Conservation (phyloP, 2,888 invertebrate genomes). For the Thera britannica region DNA sequence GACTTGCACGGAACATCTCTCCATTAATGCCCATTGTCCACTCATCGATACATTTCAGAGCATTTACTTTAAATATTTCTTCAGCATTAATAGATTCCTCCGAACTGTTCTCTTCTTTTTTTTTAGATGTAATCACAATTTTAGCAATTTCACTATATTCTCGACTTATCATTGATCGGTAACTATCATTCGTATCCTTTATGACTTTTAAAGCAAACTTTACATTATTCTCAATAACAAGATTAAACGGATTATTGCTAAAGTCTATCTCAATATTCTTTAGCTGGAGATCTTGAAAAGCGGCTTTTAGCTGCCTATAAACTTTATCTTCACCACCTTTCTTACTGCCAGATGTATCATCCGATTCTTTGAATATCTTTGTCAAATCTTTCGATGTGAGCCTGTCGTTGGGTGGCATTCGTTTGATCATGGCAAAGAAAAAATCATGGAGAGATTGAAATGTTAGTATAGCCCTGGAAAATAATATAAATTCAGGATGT, state of each 20-base stretch:
- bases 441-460: constrained; percentile 79
- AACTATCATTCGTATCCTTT: constrained; percentile 66
- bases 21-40: constrained; percentile 84
- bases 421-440: constrained; percentile 72
- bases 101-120: constrained; percentile 63
- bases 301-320: constrained; percentile 63
- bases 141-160: constrained; percentile 72
- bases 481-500: constrained; percentile 35
- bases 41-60: constrained; percentile 80
- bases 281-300: constrained; percentile 68
- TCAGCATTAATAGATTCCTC: constrained; percentile 60
- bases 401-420: constrained; percentile 65
- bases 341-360: constrained; percentile 64
- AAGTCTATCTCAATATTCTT: constrained; percentile 70
- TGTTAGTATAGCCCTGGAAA: constrained; percentile 70
- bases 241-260: constrained; percentile 75
- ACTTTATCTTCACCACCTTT: constrained; percentile 72
- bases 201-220: constrained; percentile 68
- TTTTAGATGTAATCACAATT: constrained; percentile 59
- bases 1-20: constrained; percentile 79
- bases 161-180: constrained; percentile 63
- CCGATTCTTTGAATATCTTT: constrained; percentile 66
- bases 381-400: constrained; percentile 68
- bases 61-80: constrained; percentile 70
- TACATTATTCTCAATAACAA: constrained; percentile 72